Percentiles rank a stretch among this genome's conserved stretches.
Evolutionary conservation across 2,888 invertebrate genomes (phyloP).

Genomic region (Emmelina monodactyla): DNA sequence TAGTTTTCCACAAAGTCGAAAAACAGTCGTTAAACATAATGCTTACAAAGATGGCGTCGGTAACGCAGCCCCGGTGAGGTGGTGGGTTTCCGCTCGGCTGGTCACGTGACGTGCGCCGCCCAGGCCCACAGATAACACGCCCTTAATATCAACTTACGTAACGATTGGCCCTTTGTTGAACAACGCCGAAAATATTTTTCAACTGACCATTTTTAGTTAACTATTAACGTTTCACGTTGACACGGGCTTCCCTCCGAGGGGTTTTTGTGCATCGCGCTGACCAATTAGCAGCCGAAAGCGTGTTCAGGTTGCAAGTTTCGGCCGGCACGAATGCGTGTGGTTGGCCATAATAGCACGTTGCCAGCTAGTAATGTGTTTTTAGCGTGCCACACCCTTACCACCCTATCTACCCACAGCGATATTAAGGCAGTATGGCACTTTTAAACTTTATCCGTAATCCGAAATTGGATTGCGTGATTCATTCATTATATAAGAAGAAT

Average conservation of each 20-base stretch:
- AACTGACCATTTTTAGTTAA: slow-evolving; percentile 21
- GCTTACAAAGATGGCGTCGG: slow-evolving; percentile 44
- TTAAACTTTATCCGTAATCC: slow-evolving; percentile 43
- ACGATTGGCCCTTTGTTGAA: slow-evolving; percentile 36
- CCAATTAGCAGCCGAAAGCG: slow-evolving; percentile 57
- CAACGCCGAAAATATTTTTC: slow-evolving; percentile 29
- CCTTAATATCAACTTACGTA: slow-evolving; percentile 34
- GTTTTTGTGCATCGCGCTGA: slow-evolving; percentile 51
- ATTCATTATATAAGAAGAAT: slow-evolving; percentile 44
- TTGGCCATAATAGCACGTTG: slow-evolving; percentile 56
- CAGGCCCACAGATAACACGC: slow-evolving; percentile 42
- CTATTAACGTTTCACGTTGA: slow-evolving; percentile 35
- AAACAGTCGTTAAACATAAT: too few species aligned
- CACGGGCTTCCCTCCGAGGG: slow-evolving; percentile 38
- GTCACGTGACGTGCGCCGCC: slow-evolving; percentile 47
- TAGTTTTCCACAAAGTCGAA: too few species aligned
- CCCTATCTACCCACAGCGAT: slow-evolving; percentile 47
- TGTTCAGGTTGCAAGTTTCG: slow-evolving; percentile 52
- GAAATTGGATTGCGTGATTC: slow-evolving; percentile 56
- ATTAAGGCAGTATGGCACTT: slow-evolving; percentile 40
- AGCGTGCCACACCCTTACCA: slow-evolving; percentile 52
- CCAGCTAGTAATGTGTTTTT: slow-evolving; percentile 55
- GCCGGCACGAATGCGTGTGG: slow-evolving; percentile 47
- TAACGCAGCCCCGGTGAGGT: slow-evolving; percentile 28
- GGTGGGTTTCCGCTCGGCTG: slow-evolving; percentile 42